Base-by-base conservation (phyloP, 92 coral and sea anemone genomes). In the Plumapathes pennacea region DNA sequence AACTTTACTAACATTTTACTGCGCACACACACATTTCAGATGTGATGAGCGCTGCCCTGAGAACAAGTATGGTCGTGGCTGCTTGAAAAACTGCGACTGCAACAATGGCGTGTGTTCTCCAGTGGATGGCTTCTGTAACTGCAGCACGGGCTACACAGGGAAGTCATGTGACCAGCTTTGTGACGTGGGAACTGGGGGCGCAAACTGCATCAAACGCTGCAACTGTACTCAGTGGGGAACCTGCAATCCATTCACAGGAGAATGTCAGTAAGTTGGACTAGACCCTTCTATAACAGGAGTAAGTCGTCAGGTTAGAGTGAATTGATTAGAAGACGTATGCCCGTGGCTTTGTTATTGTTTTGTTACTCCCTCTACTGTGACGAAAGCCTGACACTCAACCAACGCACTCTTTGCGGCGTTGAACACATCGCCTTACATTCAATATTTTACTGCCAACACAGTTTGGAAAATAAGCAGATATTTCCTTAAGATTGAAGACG, bases 161-260 rank as follows among this genome's bases (percentile, higher is more conserved):
- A 71, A 9, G 21, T 64, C 50, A 37, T 89, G 97, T 56, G 83
- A 81, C 40, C 53, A 62, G 50, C 87, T 64, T 22, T 89, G 97
- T 65, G 4, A 71, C 17, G 67, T 25, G 10, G 89, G 86, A 33
- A 64, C 84, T 1, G 84, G 85, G 3, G 94, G 89, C 9, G 34
- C 28, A 14, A 67, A 72, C 49, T 89, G 97, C 50, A 82, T 49
- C 55, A 39, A 54, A 22, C 79, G 67, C 1, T 89, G 97, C 41
- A 89, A 89, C 51, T 89, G 97, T 25, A 57, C 89, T 12, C 44
- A 50, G 28, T 71, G 75, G 79, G 97, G 97, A 29, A 80, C 74
- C 11, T 89, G 97, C 37, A 89, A 89, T 58, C 92, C 80, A 25
- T 89, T 85, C 54, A 89, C 97, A 31, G 97, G 97, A 18, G 77